A percentile compares a stretch with the other conserved stretches of the same genome.
phyloP scores from a whole-genome alignment of 2,113 vertebrate species.

The Sylvilagus bachmani region DNA sequence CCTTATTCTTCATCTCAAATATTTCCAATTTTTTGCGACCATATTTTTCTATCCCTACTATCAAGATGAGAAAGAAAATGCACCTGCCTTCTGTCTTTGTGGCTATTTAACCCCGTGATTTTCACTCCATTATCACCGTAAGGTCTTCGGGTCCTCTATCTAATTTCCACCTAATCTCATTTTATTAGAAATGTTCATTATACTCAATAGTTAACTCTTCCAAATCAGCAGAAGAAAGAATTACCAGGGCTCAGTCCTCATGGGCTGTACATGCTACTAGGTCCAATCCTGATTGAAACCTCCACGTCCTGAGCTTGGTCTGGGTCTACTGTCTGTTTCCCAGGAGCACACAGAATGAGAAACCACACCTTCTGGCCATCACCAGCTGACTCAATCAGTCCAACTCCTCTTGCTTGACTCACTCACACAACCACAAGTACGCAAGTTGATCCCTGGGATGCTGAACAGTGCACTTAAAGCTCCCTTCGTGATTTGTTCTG shows the following conservation, averaged over 20 bases:
- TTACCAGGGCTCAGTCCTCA: not conserved
- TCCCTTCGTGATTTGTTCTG: not conserved
- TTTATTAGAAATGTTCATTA: slow-evolving; percentile 42
- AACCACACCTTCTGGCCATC: too few relatives aligned
- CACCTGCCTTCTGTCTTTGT: not conserved
- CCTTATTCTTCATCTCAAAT: not conserved
- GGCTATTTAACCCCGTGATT: not conserved
- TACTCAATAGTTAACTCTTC: not conserved
- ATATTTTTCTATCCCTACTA: not conserved
- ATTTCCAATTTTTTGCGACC: not conserved
- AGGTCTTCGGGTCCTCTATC: not conserved
- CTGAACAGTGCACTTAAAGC: not conserved
- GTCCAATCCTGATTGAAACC: not conserved
- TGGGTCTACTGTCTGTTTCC: not conserved
- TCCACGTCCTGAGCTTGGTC: not conserved
- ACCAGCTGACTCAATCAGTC: not conserved
- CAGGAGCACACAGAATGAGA: not conserved
- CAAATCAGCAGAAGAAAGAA: slow-evolving; percentile 15
- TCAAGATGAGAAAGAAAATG: slow-evolving; percentile 8
- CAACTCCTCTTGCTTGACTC: not conserved
- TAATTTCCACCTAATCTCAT: not conserved
- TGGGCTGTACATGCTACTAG: not conserved
- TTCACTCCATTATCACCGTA: not conserved
- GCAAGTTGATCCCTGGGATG: not conserved
- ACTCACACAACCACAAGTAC: not conserved